Conservation (phyloP, 2,797 vertebrate species). For the Steatocranus sp. region DNA sequence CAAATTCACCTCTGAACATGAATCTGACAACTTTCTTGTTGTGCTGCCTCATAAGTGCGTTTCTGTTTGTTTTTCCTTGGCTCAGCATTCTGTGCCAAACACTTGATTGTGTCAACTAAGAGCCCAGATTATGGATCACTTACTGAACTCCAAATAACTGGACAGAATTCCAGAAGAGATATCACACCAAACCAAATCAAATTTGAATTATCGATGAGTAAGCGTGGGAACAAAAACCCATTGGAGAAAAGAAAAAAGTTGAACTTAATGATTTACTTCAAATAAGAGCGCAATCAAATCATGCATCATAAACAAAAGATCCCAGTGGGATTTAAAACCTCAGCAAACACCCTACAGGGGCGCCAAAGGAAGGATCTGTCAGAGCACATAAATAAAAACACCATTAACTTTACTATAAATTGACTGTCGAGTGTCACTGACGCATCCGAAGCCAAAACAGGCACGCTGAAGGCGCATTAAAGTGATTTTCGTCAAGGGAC, state of each 20-base stretch:
- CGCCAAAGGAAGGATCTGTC: neutral
- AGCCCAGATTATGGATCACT: neutral
- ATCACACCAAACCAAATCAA: neutral
- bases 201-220: neutral
- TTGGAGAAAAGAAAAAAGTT: neutral
- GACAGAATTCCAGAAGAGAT: neutral
- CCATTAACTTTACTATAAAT: neutral
- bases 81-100: neutral
- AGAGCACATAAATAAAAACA: neutral
- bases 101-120: neutral
- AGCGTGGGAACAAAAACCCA: neutral
- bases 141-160: neutral
- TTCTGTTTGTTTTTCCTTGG: neutral
- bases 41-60: neutral
- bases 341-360: neutral
- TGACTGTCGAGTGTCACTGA: neutral
- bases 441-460: neutral
- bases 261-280: neutral
- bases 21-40: neutral
- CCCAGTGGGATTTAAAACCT: neutral
- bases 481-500: constrained; percentile 21
- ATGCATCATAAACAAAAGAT: neutral
- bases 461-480: constrained; percentile 11
- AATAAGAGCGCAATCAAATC: neutral
- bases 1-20: constrained; percentile 1